phyloP scores from a whole-genome alignment of 2,113 vertebrate genomes.

The Lepidiolamprologus cunningtoni region DNA sequence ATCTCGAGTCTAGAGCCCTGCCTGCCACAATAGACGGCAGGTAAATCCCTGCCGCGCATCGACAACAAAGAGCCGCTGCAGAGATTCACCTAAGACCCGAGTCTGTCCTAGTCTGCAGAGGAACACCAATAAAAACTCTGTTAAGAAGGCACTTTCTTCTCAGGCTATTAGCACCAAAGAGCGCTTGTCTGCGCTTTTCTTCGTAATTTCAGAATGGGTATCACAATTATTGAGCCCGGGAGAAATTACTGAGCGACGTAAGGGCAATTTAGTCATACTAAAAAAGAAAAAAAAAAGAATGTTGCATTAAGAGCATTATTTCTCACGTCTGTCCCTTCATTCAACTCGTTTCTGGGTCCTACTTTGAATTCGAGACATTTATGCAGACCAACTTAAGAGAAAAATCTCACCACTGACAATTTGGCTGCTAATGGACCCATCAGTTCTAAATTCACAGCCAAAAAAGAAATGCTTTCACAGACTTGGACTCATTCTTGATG shows the following conservation, averaged over 20 bases:
- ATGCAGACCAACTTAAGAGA: not conserved
- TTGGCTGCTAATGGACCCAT: conserved; percentile 10
- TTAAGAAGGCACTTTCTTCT: not conserved
- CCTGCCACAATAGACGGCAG: conserved; percentile 18
- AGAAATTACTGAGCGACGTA: conserved; percentile 7
- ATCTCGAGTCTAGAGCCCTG: conserved; percentile 25
- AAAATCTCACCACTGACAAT: conserved; percentile 2
- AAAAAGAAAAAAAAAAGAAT: not conserved
- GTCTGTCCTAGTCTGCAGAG: conserved; percentile 6
- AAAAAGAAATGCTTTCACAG: not conserved
- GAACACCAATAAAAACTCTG: conserved; percentile 8
- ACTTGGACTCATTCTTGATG: not conserved
- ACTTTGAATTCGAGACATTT: not conserved
- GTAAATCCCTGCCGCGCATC: conserved; percentile 6
- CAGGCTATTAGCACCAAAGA: conserved; percentile 16
- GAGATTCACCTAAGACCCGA: conserved; percentile 29
- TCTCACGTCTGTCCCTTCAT: not conserved
- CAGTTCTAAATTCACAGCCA: not conserved
- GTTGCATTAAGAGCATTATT: not conserved
- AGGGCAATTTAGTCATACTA: not conserved
- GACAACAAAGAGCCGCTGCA: not conserved
- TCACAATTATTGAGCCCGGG: conserved; percentile 18
- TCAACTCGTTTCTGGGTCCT: not conserved
- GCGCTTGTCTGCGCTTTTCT: not conserved
- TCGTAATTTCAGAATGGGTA: not conserved